These are phyloP conservation scores for Hyaena hyaena DNA, from an alignment of 2,113 vertebrate genomes.

Conservation along the genomic window DNA sequence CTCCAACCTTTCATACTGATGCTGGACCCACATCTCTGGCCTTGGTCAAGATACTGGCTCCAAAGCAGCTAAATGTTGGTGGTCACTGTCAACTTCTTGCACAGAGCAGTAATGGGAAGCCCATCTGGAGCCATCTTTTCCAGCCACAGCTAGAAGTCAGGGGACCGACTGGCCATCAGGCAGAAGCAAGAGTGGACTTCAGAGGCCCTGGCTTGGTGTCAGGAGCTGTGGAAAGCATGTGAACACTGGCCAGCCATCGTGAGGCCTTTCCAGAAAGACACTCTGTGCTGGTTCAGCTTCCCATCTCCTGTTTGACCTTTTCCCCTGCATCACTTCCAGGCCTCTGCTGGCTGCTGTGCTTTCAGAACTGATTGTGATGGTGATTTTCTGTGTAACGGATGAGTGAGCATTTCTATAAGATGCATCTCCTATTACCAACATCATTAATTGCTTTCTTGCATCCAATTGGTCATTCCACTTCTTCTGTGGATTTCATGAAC, in stretches of 20 bases:
- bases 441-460: constrained; percentile 38
- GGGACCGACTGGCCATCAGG: neutral
- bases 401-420: constrained; percentile 13
- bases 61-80: neutral
- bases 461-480: constrained; percentile 17
- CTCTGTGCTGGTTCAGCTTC: neutral
- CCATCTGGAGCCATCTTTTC: neutral
- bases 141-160: neutral
- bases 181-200: neutral
- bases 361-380: neutral
- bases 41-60: neutral
- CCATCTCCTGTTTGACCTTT: neutral
- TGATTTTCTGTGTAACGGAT: constrained; percentile 22
- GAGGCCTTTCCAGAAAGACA: neutral
- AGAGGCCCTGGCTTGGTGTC: neutral
- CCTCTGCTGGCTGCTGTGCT: neutral
- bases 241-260: neutral
- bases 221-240: neutral
- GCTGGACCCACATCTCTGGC: neutral
- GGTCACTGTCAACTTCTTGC: neutral
- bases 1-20: neutral
- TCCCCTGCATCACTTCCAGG: neutral
- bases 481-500: constrained; percentile 57
- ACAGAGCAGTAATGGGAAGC: neutral
- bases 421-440: constrained; percentile 34